phyloP scores from a whole-genome alignment of 1,140 invertebrate genomes.

The Sarcophaga peregrina region DNA sequence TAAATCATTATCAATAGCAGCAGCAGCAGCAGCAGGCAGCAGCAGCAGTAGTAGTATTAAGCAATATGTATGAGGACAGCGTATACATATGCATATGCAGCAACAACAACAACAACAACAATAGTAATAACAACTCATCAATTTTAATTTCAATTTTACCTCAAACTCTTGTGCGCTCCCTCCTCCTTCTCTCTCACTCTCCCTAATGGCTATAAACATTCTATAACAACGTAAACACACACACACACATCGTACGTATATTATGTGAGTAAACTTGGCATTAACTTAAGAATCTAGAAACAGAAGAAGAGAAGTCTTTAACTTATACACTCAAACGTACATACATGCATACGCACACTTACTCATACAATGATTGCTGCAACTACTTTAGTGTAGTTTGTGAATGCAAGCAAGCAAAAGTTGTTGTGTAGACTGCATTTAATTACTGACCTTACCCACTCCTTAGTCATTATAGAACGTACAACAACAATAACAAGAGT shows the following conservation, averaged over 20 bases:
- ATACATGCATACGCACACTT: too few species aligned
- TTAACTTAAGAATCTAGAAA: neutral
- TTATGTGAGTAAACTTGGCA: neutral
- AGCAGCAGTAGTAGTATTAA: neutral
- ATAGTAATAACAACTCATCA: neutral
- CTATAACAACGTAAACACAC: too few species aligned
- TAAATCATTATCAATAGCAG: neutral
- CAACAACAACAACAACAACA: neutral
- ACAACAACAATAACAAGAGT: neutral
- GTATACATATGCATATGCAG: neutral
- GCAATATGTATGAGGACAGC: neutral
- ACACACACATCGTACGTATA: too few species aligned
- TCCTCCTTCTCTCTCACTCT: neutral
- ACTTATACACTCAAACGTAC: too few species aligned
- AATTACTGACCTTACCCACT: conserved; percentile 24
- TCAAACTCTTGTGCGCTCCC: neutral
- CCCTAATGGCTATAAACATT: too few species aligned
- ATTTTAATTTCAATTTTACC: conserved; percentile 5
- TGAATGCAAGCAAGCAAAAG: neutral
- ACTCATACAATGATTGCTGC: too few species aligned
- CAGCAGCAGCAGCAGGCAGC: too few species aligned
- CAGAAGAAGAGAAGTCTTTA: neutral
- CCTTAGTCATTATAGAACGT: neutral
- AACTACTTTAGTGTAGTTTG: neutral
- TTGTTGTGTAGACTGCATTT: conserved; percentile 16